phyloP scores from a whole-genome alignment of 2,888 invertebrate species.

The Lithophane leautieri region DNA sequence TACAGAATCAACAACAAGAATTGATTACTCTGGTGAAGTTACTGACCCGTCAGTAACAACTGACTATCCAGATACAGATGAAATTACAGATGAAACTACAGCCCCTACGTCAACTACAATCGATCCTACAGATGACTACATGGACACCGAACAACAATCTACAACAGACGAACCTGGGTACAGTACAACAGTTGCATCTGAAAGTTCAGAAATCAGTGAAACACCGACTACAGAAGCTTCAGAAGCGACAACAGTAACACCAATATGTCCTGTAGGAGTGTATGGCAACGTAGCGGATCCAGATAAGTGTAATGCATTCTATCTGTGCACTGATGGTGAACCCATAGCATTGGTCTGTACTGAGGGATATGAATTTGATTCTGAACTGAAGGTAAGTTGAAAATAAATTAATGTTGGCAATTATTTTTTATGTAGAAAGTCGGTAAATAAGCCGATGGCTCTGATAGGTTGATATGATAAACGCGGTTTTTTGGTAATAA shows the following conservation, averaged over 20 bases:
- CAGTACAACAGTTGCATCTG: constrained; percentile 6
- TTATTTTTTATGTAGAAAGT: neutral
- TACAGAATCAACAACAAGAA: constrained; percentile 27
- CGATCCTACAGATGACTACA: neutral
- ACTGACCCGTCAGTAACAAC: constrained; percentile 8
- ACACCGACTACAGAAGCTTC: neutral
- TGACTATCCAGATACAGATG: constrained; percentile 12
- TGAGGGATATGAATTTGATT: constrained; percentile 66
- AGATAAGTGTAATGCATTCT: constrained; percentile 67
- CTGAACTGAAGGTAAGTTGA: constrained; percentile 53
- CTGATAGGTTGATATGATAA: neutral
- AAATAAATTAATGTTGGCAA: neutral
- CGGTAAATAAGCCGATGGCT: neutral
- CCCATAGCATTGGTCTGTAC: constrained; percentile 58
- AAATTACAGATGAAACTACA: constrained; percentile 13
- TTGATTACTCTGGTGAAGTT: constrained; percentile 13
- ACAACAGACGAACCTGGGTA: constrained; percentile 6
- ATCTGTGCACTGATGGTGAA: constrained; percentile 66
- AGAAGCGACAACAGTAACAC: constrained; percentile 13
- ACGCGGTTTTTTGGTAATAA: no score
- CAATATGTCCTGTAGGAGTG: constrained; percentile 65
- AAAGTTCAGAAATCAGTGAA: constrained; percentile 11
- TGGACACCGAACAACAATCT: neutral
- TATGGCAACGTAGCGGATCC: constrained; percentile 73
- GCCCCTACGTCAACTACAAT: constrained; percentile 6